These are phyloP conservation scores for Patella caerulea DNA, from an alignment of 2,888 invertebrate species.

Conservation along the genomic window DNA sequence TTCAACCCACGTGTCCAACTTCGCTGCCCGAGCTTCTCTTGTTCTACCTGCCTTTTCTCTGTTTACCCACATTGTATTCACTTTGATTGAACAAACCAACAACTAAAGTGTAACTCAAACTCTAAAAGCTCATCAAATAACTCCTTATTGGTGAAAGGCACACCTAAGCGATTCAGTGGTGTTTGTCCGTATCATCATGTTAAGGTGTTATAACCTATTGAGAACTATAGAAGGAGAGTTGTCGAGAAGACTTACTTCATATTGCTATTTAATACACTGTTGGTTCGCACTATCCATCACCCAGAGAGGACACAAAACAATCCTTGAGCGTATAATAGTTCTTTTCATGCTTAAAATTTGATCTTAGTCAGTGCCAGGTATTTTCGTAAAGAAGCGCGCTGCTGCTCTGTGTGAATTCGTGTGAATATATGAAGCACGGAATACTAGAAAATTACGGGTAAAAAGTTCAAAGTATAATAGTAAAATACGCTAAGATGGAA, in stretches of 20 bases:
- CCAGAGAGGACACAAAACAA: conserved; percentile 2
- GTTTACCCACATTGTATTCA: neutral
- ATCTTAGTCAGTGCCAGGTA: neutral
- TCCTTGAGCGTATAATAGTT: neutral
- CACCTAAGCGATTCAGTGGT: conserved; percentile 7
- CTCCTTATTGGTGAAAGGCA: conserved; percentile 2
- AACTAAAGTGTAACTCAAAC: conserved; percentile 9
- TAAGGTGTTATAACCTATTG: conserved; percentile 8
- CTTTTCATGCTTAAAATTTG: conserved; percentile 2
- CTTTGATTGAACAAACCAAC: conserved; percentile 11
- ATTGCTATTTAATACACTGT: neutral
- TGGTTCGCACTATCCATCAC: conserved; percentile 3
- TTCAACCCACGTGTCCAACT: neutral
- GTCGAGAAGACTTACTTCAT: conserved; percentile 3
- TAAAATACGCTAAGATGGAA: neutral
- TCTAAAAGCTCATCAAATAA: conserved; percentile 8
- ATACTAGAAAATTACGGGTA: neutral
- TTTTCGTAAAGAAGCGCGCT: neutral
- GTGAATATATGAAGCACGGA: neutral
- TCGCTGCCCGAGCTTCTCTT: neutral
- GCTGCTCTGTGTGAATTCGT: neutral
- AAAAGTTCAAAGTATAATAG: conserved; percentile 9
- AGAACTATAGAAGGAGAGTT: conserved; percentile 1
- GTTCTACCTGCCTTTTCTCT: conserved; percentile 5
- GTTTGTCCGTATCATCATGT: conserved; percentile 10